Evolutionary conservation across 2,113 vertebrate species (phyloP).

Genomic region (Eubucco bourcierii): DNA sequence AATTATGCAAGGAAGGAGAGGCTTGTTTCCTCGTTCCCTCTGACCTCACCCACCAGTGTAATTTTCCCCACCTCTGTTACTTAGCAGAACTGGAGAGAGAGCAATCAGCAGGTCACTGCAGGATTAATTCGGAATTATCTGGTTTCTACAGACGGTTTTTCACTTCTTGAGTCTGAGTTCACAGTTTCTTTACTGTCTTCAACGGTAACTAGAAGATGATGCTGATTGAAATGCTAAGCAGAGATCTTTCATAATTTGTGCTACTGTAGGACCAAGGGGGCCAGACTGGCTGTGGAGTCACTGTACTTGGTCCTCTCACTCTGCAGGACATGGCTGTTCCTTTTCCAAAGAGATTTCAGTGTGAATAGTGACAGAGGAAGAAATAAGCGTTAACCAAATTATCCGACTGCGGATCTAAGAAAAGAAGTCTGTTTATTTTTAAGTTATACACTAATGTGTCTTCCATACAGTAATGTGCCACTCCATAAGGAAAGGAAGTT

Average conservation of each 20-base stretch:
- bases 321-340: not conserved
- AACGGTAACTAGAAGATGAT: not conserved
- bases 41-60: not conserved
- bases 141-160: not conserved
- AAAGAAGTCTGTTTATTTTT: not conserved
- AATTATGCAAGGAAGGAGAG: not conserved
- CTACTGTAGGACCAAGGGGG: not conserved
- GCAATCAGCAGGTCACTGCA: not conserved
- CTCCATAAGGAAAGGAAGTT: not conserved
- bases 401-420: not conserved
- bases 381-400: not conserved
- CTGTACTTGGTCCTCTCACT: not conserved
- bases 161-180: not conserved
- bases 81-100: not conserved
- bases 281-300: not conserved
- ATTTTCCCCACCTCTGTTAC: not conserved
- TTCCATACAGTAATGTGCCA: not conserved
- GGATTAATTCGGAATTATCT: not conserved
- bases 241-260: not conserved
- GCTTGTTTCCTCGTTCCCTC: not conserved
- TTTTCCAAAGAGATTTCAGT: not conserved
- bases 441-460: not conserved
- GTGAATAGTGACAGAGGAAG: not conserved
- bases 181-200: not conserved
- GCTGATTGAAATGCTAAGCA: not conserved